These are phyloP conservation scores for Bettongia penicillata DNA, from an alignment of 2,113 vertebrate species.

Conservation along the genomic window DNA sequence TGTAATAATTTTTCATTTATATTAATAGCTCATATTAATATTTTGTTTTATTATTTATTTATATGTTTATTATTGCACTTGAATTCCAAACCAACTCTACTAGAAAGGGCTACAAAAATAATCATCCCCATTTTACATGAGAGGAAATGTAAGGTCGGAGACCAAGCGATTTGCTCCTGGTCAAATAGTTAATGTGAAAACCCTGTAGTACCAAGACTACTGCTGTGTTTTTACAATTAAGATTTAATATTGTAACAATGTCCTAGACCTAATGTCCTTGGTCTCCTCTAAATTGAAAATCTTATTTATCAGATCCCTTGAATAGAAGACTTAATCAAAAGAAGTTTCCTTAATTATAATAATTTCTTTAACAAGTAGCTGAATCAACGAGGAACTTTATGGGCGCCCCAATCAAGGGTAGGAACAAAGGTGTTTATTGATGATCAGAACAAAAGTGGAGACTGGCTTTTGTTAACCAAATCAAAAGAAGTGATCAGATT, in stretches of 20 bases:
- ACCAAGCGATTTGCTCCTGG: neutral
- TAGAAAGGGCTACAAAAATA: neutral
- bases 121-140: neutral
- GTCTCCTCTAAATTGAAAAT: neutral
- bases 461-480: neutral
- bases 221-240: neutral
- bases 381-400: neutral
- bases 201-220: neutral
- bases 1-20: neutral
- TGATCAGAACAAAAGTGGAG: neutral
- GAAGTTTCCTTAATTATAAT: neutral
- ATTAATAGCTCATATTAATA: neutral
- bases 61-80: neutral
- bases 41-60: neutral
- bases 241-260: neutral
- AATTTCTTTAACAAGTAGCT: neutral
- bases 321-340: neutral
- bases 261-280: neutral
- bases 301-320: neutral
- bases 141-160: neutral
- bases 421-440: neutral
- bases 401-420: neutral
- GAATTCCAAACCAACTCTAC: neutral
- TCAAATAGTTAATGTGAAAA: neutral
- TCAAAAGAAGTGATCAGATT: neutral